phyloP scores from a whole-genome alignment of 1,140 invertebrate genomes.

The Belonocnema kinseyi region DNA sequence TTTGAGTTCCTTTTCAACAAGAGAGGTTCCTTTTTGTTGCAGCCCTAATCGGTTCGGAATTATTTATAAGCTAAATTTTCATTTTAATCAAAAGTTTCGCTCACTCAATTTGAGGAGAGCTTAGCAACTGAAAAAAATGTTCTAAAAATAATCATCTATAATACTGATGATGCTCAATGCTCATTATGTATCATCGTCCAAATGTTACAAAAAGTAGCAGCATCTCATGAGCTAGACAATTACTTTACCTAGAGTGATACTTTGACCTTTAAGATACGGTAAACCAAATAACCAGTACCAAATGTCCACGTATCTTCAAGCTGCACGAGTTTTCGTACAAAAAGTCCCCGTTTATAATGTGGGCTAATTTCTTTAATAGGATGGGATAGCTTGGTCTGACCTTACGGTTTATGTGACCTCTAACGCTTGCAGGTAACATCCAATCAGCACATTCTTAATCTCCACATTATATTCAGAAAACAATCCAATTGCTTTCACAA shows the following conservation, averaged over 20 bases:
- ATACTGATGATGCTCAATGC: no score
- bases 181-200: no score
- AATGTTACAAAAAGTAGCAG: no score
- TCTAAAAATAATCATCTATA: no score
- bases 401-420: conserved; percentile 27
- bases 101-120: no score
- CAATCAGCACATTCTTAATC: conserved; percentile 14
- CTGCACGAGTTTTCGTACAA: neutral
- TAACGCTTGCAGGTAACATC: conserved; percentile 20
- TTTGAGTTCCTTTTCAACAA: no score
- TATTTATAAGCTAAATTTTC: no score
- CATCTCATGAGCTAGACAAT: no score
- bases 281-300: neutral
- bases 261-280: neutral
- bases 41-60: no score
- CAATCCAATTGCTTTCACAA: conserved; percentile 11
- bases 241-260: neutral
- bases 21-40: no score
- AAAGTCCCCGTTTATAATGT: conserved; percentile 25
- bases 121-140: no score
- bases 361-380: conserved; percentile 30
- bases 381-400: conserved; percentile 14
- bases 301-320: neutral
- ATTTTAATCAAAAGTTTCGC: no score
- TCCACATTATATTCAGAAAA: conserved; percentile 20